Percentiles rank a stretch among this genome's conserved stretches.
phyloP scores from a whole-genome alignment of 1,140 invertebrate species.

The Proales similis region DNA sequence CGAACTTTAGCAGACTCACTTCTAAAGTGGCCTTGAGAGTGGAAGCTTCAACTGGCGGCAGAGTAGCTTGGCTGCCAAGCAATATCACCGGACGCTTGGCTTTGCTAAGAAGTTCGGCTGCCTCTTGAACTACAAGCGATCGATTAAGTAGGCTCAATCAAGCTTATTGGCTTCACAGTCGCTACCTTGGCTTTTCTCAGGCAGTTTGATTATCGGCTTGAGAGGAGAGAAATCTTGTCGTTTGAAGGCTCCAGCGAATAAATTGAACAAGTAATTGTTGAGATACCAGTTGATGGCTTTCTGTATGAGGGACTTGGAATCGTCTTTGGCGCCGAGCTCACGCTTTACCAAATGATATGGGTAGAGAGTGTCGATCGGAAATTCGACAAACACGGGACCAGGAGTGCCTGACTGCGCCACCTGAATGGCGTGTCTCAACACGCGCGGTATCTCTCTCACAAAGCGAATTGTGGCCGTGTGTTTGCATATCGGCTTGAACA shows the following conservation, averaged over 20 bases:
- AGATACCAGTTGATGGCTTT: conserved; percentile 42
- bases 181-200: too few relatives aligned
- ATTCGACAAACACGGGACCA: conserved; percentile 63
- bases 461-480: conserved; percentile 51
- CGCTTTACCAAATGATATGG: conserved; percentile 58
- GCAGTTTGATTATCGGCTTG: too few relatives aligned
- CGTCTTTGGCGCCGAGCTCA: conserved; percentile 56
- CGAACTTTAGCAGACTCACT: too few relatives aligned
- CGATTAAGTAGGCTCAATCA: too few relatives aligned
- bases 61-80: conserved; percentile 61
- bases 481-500: conserved; percentile 63
- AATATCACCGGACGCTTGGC: conserved; percentile 61
- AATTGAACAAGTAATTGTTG: conserved; percentile 57
- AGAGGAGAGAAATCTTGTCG: too few relatives aligned
- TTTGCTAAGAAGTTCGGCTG: too few relatives aligned
- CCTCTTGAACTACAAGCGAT: too few relatives aligned
- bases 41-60: conserved; percentile 42
- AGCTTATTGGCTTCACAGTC: too few relatives aligned
- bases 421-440: conserved; percentile 58
- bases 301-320: conserved; percentile 42
- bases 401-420: conserved; percentile 61
- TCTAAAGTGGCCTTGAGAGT: conserved; percentile 9
- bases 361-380: conserved; percentile 63
- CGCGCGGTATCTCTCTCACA: conserved; percentile 59
- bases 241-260: conserved; percentile 61